These are phyloP conservation scores for Aphyosemion australe DNA, from an alignment of 2,113 vertebrate genomes.

Conservation along the genomic window DNA sequence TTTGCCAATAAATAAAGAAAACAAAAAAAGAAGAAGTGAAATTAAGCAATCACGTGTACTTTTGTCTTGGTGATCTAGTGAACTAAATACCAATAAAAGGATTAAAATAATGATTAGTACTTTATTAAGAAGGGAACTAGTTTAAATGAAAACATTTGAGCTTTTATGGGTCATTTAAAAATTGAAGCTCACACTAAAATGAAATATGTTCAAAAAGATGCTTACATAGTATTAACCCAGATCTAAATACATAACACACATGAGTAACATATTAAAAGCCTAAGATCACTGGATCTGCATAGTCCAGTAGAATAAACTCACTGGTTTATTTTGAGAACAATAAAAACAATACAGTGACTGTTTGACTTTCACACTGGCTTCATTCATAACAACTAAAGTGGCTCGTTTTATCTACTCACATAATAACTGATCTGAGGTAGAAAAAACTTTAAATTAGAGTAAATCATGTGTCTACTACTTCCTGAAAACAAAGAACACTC, in stretches of 20 bases:
- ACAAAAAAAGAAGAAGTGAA: conserved; percentile 55
- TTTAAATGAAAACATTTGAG: too few relatives aligned
- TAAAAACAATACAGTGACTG: neutral
- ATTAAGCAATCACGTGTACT: neutral
- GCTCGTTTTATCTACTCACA: neutral
- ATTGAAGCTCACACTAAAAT: neutral
- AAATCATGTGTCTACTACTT: neutral
- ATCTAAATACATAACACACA: neutral
- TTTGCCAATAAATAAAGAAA: conserved; percentile 16
- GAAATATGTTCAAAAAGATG: neutral
- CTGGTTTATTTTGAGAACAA: neutral
- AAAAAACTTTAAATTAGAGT: neutral
- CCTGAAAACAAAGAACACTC: conserved; percentile 1
- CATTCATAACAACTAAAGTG: conserved; percentile 6
- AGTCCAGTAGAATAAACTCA: neutral
- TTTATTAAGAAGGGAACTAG: neutral
- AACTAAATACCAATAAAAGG: neutral
- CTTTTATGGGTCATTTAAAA: neutral
- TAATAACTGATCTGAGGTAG: neutral
- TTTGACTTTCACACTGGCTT: conserved; percentile 7
- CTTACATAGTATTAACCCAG: neutral
- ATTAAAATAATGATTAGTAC: neutral
- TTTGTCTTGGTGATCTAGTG: neutral
- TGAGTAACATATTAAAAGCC: neutral
- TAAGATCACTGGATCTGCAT: neutral